Base-by-base conservation (phyloP, 1,140 invertebrate species). In the Nebria ingens region DNA sequence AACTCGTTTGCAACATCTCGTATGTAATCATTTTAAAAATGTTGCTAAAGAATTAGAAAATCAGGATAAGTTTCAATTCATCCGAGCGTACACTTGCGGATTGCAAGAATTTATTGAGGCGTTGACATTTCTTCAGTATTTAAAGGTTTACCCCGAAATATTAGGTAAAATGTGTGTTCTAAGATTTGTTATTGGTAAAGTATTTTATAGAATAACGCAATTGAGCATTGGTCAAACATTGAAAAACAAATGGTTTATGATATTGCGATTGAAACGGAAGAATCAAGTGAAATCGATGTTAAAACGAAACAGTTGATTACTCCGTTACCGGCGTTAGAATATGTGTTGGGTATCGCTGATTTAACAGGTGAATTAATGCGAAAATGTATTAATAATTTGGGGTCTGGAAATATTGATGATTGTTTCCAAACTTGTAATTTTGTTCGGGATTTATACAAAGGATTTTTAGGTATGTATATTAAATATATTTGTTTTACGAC, bases 61-160 rank as follows among this genome's bases (percentile, higher is more conserved):
- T 55, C 77, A 82, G 59, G 88, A 91, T 65, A 75, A 79, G 0
- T 88, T 87, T 65, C 80, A 87, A 59, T 93, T 86, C 65, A 68
- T 84, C 0, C 69, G 80, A 58, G 88, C 89, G 17, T 90, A 87
- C 58, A 85, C 84, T 29, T 66, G 73, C 59, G 90, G 91, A 11
- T 68, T 94, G 13, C 90, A 96, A 66, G 92, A 95, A 72, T 93
- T 86, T 59, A 77, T 93, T 55, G 92, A 96, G 74, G 91, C 91
- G 0, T 71, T 84, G 15, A 85, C 85, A 4, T 90, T 89, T 62
- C 83, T 81, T 58, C 76, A 85, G 53, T 91, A 82, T 64, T 62
- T 89, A 59, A 71, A 62, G 42, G 66, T 45, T n/a, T n/a, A n/a
- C n/a, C n/a, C n/a, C n/a, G n/a, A n/a, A n/a, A n/a, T n/a, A n/a